phyloP scores from a whole-genome alignment of 2,113 vertebrate species.

The Myanophis thanlyinensis region DNA sequence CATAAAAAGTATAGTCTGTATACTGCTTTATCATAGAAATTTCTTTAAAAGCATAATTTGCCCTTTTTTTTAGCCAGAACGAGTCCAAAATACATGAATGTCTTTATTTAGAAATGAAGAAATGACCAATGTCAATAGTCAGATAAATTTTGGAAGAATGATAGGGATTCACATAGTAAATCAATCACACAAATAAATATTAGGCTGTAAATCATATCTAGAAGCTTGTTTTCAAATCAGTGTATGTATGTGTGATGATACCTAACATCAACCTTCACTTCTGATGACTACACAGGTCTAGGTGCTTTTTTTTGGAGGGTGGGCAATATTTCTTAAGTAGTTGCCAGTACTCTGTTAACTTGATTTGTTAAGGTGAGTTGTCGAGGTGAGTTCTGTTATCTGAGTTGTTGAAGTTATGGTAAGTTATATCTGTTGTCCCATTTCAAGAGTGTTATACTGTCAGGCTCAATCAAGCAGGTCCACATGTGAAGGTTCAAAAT shows the following conservation, averaged over 20 bases:
- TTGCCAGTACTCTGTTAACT: background rate
- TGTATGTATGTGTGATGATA: background rate
- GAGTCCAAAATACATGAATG: background rate
- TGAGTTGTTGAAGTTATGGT: background rate
- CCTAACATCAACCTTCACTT: background rate
- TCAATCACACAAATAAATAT: background rate
- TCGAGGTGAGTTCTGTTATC: background rate
- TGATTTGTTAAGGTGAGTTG: background rate
- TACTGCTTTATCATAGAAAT: background rate
- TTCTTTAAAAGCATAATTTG: background rate
- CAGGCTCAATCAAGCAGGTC: background rate
- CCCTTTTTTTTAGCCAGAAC: background rate
- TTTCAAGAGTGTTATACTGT: background rate
- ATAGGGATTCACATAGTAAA: background rate
- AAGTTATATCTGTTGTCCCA: background rate
- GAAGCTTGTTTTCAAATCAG: background rate
- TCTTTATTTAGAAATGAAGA: background rate
- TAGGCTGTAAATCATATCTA: background rate
- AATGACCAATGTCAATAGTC: background rate
- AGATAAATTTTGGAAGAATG: background rate
- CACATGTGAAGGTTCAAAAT: background rate
- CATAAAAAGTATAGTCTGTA: background rate
- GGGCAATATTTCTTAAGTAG: background rate
- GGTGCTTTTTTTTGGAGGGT: fast-evolving
- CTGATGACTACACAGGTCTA: background rate